These are phyloP conservation scores for Drosophila limbata DNA, from an alignment of 2,888 invertebrate genomes.

Conservation along the genomic window DNA sequence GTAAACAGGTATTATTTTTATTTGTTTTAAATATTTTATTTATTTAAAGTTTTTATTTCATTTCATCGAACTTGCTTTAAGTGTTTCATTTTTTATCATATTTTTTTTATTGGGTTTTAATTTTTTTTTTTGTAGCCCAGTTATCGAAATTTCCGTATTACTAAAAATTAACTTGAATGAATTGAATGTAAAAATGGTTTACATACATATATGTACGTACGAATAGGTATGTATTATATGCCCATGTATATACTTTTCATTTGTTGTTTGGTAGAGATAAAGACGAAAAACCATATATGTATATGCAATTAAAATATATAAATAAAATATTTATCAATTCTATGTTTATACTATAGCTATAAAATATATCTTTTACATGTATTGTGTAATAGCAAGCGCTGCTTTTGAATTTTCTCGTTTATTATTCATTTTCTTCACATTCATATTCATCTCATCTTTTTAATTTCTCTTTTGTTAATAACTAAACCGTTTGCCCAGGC, in stretches of 20 bases:
- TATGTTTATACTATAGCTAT: constrained; percentile 70
- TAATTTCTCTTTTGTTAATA: constrained; percentile 34
- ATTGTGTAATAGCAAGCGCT: constrained; percentile 73
- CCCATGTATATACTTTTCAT: constrained; percentile 48
- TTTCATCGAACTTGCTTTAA: constrained; percentile 63
- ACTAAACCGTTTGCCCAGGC: constrained; percentile 49
- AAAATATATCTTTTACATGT: constrained; percentile 77
- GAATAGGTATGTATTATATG: constrained; percentile 27
- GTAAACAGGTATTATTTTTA: constrained; percentile 11
- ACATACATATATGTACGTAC: constrained; percentile 65
- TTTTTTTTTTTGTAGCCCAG: constrained; percentile 40
- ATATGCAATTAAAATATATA: constrained; percentile 70
- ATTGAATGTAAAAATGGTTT: constrained; percentile 76
- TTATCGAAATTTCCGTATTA: constrained; percentile 72
- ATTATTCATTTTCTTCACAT: constrained; percentile 15
- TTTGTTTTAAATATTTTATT: constrained; percentile 73
- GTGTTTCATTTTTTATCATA: constrained; percentile 31
- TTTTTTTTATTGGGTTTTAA: constrained; percentile 18
- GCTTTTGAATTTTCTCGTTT: constrained; percentile 39
- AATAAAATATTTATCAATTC: constrained; percentile 74
- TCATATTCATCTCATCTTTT: neutral
- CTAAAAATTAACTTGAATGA: constrained; percentile 78
- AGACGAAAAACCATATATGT: constrained; percentile 77
- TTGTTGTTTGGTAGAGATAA: constrained; percentile 56
- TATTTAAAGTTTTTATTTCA: constrained; percentile 80